Base-by-base conservation (phyloP, 1,140 invertebrate genomes). In the Rhyacophila brunnea region DNA sequence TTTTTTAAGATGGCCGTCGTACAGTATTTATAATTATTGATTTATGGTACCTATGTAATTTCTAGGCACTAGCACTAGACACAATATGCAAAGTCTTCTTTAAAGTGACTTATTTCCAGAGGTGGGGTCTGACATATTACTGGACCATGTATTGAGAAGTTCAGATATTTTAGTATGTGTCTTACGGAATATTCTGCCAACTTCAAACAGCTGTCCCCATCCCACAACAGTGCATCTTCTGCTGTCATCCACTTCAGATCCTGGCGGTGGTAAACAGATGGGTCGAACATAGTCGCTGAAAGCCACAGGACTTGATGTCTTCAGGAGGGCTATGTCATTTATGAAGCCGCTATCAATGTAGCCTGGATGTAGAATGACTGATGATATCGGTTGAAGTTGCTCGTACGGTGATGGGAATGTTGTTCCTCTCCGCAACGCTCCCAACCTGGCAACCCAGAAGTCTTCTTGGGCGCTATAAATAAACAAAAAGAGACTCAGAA, bases 191-290 rank as follows among this genome's bases (percentile, higher is more conserved):
- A 91, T 85, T 38, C 86, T 75, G 42, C 88, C 88, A 58, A 88
- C 83, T 77, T 93, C 90, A 66, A 87, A 90, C 0, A 92, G 75
- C 68, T 92, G 89, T 50, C 90, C 90, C 89, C 89, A 92, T 3
- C 90, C 90, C 1, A 91, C 84, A 1, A 92, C 87, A 0, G 89
- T 91, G 69, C 90, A 92, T 28, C 83, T 79, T 0, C 81, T 78
- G 0, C 86, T 86, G 62, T 86, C 84, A 35, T 80, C 78, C 0
- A 84, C 79, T 18, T 79, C 74, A 1, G 73, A 66, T 20, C 77
- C 72, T 9, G 81, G 75, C 4, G 74, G 71, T 9, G 83, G 83
- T 20, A 92, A 73, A 69, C 89, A 91, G 17, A 90, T 84, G 1
- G 90, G 89, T 43, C 89, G 75, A 3, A 92, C 84, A 44, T 87